Base-by-base conservation (phyloP, 2,888 invertebrate species). In the Lacanobia wlatinum region DNA sequence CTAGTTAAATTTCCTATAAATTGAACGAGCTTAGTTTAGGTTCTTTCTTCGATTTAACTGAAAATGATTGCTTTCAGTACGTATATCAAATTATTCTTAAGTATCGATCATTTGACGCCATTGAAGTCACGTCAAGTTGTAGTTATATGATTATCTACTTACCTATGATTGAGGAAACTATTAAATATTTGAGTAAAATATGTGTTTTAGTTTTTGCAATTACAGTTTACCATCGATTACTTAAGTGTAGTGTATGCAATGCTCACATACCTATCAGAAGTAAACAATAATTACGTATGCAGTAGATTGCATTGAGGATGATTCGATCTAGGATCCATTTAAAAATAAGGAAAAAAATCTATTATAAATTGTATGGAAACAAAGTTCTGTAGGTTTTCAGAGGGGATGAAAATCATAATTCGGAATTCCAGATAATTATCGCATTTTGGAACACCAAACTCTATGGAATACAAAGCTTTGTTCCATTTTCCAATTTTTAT, bases 221-320 rank as follows among this genome's bases (percentile, higher is more conserved):
- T 53, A 69, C 0, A 53, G 18, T 46, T 72, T 28, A 55, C 23
- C 3, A 71, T 46, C 16, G 28, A 73, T 65, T 14, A 53, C 6
- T 38, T 53, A 40, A 40, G 14, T 52, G 12, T 14, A 16, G 21
- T 28, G 12, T 18, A 48, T 52, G n/a, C n/a, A n/a, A n/a, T n/a
- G 50, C 28, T 75, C 4, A 28, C 1, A 48, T 28, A 34, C 34
- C 34, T 34, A 21, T 23, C 9, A 7, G 23, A 12, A n/a, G 52
- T 70, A 60, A 62, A 53, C 21, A 74, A 59, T 59, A 68, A 64
- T 77, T 71, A 65, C 18, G 9, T 56, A 16, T 23, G 6, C 14
- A 52, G 18, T 21, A 62, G 23, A 61, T 21, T n/a, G n/a, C 10
- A 16, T 5, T 43, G 18, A 50, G 59, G 23, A 48, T 34, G 48